Evolutionary conservation across 2,888 invertebrate genomes (phyloP).

Genomic region (Oligia latruncula): DNA sequence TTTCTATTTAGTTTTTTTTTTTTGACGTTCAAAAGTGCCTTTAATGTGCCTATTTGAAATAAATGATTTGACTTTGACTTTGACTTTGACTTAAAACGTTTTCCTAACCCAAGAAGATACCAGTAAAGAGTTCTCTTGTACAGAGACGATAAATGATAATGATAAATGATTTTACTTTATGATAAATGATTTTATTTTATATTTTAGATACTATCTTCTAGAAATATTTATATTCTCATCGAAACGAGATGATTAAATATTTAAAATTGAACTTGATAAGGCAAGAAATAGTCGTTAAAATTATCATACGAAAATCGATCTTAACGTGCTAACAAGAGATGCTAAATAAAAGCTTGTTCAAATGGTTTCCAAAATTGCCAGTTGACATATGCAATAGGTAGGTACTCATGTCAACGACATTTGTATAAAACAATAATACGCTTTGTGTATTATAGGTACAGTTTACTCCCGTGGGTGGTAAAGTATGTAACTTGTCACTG

Average conservation of each 20-base stretch:
- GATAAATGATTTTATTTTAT: too few relatives aligned
- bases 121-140: not conserved
- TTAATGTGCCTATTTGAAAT: too few relatives aligned
- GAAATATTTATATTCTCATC: not conserved
- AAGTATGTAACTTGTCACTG: constrained; percentile 1
- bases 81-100: not conserved
- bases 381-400: constrained; percentile 33
- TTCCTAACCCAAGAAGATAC: not conserved
- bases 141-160: not conserved
- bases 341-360: constrained; percentile 13
- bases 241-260: not conserved
- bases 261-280: not conserved
- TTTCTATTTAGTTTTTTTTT: too few relatives aligned
- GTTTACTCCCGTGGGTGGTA: constrained; percentile 21
- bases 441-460: constrained; percentile 34
- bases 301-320: not conserved
- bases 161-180: too few relatives aligned
- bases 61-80: too few relatives aligned
- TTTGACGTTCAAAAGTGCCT: too few relatives aligned
- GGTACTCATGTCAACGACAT: constrained; percentile 18
- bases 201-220: not conserved
- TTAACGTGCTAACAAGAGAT: not conserved
- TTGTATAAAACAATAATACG: not conserved
- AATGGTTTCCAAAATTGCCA: constrained; percentile 37
- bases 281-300: not conserved